These are phyloP conservation scores for Artemia sinica DNA, from an alignment of 2,888 invertebrate species.

Conservation along the genomic window DNA sequence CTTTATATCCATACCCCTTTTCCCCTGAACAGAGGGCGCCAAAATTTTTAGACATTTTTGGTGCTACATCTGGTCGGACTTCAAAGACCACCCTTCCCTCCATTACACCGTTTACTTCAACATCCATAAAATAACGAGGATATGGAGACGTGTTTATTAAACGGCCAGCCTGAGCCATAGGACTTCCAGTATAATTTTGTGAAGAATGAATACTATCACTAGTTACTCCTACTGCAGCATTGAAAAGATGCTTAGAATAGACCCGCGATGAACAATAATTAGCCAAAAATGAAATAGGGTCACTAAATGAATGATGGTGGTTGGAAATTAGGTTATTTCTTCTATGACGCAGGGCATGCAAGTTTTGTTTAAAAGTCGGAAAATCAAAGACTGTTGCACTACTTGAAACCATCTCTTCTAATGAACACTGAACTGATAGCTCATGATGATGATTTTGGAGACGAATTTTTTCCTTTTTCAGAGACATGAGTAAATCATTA, in stretches of 20 bases:
- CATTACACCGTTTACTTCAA: slow-evolving; percentile 51
- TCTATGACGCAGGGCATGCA: slow-evolving; percentile 41
- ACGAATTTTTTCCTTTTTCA: slow-evolving; percentile 27
- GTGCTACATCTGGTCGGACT: slow-evolving; percentile 56
- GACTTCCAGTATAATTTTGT: slow-evolving; percentile 21
- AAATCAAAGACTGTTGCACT: slow-evolving; percentile 49
- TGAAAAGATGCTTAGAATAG: slow-evolving; percentile 40
- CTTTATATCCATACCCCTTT: slow-evolving; percentile 55
- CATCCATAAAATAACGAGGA: slow-evolving; percentile 56
- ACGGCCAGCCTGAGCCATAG: slow-evolving; percentile 17
- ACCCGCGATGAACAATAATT: slow-evolving; percentile 59
- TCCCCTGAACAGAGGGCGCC: slow-evolving; percentile 51
- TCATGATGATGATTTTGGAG: slow-evolving; percentile 49
- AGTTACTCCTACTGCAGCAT: neutral
- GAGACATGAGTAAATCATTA: slow-evolving; percentile 17
- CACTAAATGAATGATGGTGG: slow-evolving; percentile 32
- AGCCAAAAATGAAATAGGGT: slow-evolving; percentile 51
- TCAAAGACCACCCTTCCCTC: slow-evolving; percentile 57
- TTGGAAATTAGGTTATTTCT: slow-evolving; percentile 35
- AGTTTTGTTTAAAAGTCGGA: slow-evolving; percentile 45
- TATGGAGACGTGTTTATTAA: slow-evolving; percentile 30
- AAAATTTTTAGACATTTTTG: slow-evolving; percentile 64
- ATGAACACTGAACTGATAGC: slow-evolving; percentile 50
- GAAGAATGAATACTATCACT: slow-evolving; percentile 4
- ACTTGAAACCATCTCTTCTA: slow-evolving; percentile 49